These are phyloP conservation scores for Podotricha telesiphe DNA, from an alignment of 2,888 invertebrate genomes.

Conservation along the genomic window DNA sequence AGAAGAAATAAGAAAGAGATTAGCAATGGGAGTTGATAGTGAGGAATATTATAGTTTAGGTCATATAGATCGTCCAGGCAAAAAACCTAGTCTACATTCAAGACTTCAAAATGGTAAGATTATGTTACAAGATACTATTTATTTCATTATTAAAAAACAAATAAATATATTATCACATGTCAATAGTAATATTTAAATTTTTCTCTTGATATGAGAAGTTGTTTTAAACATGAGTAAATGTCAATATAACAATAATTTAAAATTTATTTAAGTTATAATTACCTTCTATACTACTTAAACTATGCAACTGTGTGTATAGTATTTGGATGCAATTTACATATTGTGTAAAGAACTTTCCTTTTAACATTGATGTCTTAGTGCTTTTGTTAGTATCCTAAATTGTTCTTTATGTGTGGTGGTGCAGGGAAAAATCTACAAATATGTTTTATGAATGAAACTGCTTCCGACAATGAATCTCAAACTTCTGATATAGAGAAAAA, in stretches of 20 bases:
- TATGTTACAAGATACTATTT: not conserved
- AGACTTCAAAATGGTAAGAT: constrained; percentile 91
- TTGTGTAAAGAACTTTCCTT: not conserved
- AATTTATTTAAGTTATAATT: not conserved
- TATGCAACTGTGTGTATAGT: constrained; percentile 1
- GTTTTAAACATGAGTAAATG: not conserved
- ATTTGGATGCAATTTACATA: not conserved
- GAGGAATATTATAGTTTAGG: constrained; percentile 88
- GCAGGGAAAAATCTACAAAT: constrained; percentile 96
- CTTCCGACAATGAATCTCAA: constrained; percentile 92
- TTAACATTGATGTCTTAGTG: constrained; percentile 4
- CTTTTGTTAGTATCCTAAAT: constrained; percentile 41
- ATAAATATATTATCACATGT: not conserved
- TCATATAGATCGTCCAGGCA: constrained; percentile 86
- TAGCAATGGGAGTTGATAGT: constrained; percentile 92
- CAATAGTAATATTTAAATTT: constrained; percentile 33
- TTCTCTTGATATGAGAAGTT: not conserved
- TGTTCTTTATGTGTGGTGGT: constrained; percentile 53
- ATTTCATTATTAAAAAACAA: not conserved
- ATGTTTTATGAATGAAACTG: constrained; percentile 97
- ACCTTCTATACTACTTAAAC: not conserved
- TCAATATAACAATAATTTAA: no score
- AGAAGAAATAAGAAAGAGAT: constrained; percentile 93
- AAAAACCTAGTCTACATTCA: constrained; percentile 94
- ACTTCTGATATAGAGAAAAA: constrained; percentile 88